Conservation (phyloP, 2,888 invertebrate species). For the Plagodis dolabraria region DNA sequence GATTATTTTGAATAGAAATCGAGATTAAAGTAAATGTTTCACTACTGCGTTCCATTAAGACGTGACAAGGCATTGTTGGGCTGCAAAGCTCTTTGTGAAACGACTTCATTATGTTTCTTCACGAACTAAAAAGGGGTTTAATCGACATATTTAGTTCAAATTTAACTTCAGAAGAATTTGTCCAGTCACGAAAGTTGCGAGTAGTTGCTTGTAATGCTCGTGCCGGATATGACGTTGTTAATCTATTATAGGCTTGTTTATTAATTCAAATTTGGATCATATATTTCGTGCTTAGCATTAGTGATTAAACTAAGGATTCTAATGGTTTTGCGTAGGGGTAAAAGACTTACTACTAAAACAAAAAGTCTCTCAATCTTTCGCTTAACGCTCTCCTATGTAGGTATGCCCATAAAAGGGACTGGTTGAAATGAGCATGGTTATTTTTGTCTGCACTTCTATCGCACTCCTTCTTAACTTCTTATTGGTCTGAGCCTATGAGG, state of each 20-base stretch:
- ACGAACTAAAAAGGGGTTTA: constrained; percentile 27
- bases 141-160: constrained; percentile 28
- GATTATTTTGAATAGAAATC: not conserved
- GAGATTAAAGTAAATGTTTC: not conserved
- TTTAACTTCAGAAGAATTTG: constrained; percentile 18
- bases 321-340: no score
- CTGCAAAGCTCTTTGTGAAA: constrained; percentile 31
- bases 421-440: no score
- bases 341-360: no score
- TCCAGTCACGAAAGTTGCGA: constrained; percentile 20
- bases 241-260: constrained; percentile 9
- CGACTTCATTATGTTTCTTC: constrained; percentile 38
- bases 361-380: no score
- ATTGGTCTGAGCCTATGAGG: no score
- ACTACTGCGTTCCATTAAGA: constrained; percentile 13
- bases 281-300: no score
- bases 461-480: no score
- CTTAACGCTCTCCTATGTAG: no score
- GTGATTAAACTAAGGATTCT: no score
- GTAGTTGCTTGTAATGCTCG: constrained; percentile 6
- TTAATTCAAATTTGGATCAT: not conserved
- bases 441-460: no score
- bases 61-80: constrained; percentile 41
- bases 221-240: constrained; percentile 19
- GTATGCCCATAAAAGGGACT: no score